These are phyloP conservation scores for Scomber colias DNA, from an alignment of 2,113 vertebrate species.

Conservation along the genomic window DNA sequence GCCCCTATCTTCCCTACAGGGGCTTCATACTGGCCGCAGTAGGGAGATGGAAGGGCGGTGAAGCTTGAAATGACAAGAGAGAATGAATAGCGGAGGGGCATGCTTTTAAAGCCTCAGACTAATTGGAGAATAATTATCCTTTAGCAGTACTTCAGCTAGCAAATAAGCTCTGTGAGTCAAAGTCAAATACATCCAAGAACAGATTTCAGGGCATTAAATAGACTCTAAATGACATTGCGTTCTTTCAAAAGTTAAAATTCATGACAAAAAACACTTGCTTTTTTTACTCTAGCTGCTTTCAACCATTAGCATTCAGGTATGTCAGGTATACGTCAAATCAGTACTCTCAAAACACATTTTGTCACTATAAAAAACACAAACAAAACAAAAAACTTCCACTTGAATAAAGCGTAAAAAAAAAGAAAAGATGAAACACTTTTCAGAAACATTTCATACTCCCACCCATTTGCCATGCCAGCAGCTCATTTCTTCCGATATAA, in stretches of 20 bases:
- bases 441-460: conserved; percentile 32
- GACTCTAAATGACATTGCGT: conserved; percentile 10
- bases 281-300: neutral
- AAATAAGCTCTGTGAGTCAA: conserved; percentile 13
- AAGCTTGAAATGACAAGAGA: conserved; percentile 40
- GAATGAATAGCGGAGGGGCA: conserved; percentile 14
- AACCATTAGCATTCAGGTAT: neutral
- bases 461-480: conserved; percentile 45
- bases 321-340: neutral
- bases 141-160: conserved; percentile 24
- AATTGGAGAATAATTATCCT: conserved; percentile 47
- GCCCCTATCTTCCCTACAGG: conserved; percentile 3
- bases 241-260: neutral
- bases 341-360: neutral
- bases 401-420: conserved; percentile 22
- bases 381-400: neutral
- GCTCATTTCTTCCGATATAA: conserved; percentile 42
- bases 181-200: conserved; percentile 9
- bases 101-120: conserved; percentile 43
- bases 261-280: neutral
- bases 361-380: neutral
- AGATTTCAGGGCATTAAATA: neutral
- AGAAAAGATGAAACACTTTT: conserved; percentile 42
- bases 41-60: neutral
- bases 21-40: conserved; percentile 7